These are phyloP conservation scores for Agrochola lychnidis DNA, from an alignment of 2,888 invertebrate species.

Conservation along the genomic window DNA sequence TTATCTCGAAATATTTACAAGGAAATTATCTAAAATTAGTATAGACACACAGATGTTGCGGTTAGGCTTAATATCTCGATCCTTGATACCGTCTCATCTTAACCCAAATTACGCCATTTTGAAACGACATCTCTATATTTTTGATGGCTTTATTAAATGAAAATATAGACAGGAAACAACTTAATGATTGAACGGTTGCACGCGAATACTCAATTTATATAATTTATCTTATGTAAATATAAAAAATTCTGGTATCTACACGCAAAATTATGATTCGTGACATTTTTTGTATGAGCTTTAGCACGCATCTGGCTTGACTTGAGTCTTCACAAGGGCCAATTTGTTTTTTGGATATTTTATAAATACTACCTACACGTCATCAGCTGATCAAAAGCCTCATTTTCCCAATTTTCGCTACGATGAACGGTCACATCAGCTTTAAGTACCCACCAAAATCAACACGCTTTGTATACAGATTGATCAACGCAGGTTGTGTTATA, in stretches of 20 bases:
- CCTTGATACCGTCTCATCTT: slow-evolving; percentile 63
- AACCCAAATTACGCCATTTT: slow-evolving; percentile 64
- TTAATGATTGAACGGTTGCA: slow-evolving; percentile 51
- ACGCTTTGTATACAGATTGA: background rate
- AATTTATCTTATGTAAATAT: slow-evolving; percentile 16
- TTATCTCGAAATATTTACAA: slow-evolving; percentile 57
- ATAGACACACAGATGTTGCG: slow-evolving; percentile 65
- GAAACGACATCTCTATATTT: slow-evolving; percentile 55
- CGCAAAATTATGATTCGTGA: slow-evolving; percentile 37
- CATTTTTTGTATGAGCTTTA: slow-evolving; percentile 28
- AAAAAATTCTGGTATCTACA: slow-evolving; percentile 20
- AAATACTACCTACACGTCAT: background rate
- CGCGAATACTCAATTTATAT: slow-evolving; percentile 61
- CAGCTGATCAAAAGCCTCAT: background rate
- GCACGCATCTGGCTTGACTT: slow-evolving; percentile 18
- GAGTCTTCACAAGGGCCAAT: background rate
- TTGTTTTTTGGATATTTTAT: background rate
- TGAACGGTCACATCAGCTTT: background rate
- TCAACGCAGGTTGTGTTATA: background rate
- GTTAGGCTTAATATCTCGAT: slow-evolving; percentile 62
- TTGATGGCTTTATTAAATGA: slow-evolving; percentile 79
- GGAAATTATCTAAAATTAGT: slow-evolving; percentile 63
- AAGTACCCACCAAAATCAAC: background rate
- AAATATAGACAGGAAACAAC: slow-evolving; percentile 59
- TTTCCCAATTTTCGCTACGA: background rate